Base-by-base conservation (phyloP, 1,140 invertebrate genomes). In the Dendrolimus punctatus region DNA sequence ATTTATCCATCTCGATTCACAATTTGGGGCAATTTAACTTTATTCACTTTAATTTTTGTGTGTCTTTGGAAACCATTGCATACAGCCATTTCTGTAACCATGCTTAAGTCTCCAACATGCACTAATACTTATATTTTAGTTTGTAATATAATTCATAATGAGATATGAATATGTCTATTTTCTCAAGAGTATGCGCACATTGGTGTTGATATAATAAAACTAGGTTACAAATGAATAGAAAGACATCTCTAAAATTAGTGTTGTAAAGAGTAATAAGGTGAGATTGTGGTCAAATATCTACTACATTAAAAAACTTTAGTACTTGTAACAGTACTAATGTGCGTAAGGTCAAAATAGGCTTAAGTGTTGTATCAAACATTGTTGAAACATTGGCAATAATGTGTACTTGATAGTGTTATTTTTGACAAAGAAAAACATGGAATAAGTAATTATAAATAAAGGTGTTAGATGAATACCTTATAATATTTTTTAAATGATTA, bases 401-500 rank as follows among this genome's bases (percentile, higher is more conserved):
- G 57, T 67, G 61, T 48, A 58, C 51, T 57, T 47, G 55, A 46
- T 53, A 55, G 44, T 55, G 63, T 73, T 67, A 66, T 70, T 62
- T 70, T 61, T 68, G 56, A 65, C 66, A 60, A 56, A 59, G 44
- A 40, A 60, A 64, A 54, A 56, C 51, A 62, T 41, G 53, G 60
- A 67, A 55, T 51, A 65, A 64, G 48, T 53, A 62, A 56, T 59
- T 23, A 69, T 70, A 71, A 70, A 60, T 69, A 66, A 44, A 66
- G 72, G 72, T 75, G 72, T 57, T 53, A 55, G 36, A 51, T 43
- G 52, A 23, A 23, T 60, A 66, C 66, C 60, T 60, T 58, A 59
- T 60, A 66, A 73, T 75, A 73, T 23, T 80, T 82, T 76, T 69
- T 73, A 69, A 77, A 65, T 60, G 57, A 48, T 52, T 61, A 67